Evolutionary conservation across 2,113 vertebrate genomes (phyloP), one percentile per base, ranked within the genome.

Genomic region (Cephalopterus ornatus): DNA sequence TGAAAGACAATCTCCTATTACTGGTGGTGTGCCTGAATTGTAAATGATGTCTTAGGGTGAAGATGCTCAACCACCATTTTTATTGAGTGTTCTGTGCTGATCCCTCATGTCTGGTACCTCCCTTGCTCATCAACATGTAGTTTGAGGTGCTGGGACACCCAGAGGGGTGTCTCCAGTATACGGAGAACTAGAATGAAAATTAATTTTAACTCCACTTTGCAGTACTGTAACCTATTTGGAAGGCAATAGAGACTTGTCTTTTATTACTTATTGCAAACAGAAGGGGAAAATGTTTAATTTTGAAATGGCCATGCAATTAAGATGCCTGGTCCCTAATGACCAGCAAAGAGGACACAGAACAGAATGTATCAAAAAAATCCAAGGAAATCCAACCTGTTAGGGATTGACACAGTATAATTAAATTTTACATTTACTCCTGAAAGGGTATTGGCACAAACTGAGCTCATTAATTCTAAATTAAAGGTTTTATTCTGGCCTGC

Each of bases 391-490:
- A 92, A 70, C 33, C 53, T 88, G 55, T 42, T 66, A 59, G 49
- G 19, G 20, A 61, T 37, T 85, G 58, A 70, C 58, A 82, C 19
- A 32, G 19, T 79, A 55, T 56, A 80, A 92, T 42, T 78, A 82
- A 55, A 58, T 56, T 81, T 75, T 61, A 68, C 17, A 47, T 94
- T 92, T 88, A 8, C 22, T 94, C 35, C 81, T 94, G 58, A 96
- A 96, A 88, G 21, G 10, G 16, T 55, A 63, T 39, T 59, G 61
- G 42, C 67, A 65, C 26, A 79, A 87, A 62, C 2, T 58, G 53
- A 81, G 30, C 79, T 77, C 58, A 49, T 92, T 79, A 89, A 86
- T 85, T 90, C 39, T 41, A 78, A 96, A 87, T 95, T 76, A 94
- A 89, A 71, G 33, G 35, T 88, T 92, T 96, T 83, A 93, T 90